These are phyloP conservation scores for Microcebus jonahi DNA, from an alignment of 2,113 vertebrate genomes.

Conservation along the genomic window DNA sequence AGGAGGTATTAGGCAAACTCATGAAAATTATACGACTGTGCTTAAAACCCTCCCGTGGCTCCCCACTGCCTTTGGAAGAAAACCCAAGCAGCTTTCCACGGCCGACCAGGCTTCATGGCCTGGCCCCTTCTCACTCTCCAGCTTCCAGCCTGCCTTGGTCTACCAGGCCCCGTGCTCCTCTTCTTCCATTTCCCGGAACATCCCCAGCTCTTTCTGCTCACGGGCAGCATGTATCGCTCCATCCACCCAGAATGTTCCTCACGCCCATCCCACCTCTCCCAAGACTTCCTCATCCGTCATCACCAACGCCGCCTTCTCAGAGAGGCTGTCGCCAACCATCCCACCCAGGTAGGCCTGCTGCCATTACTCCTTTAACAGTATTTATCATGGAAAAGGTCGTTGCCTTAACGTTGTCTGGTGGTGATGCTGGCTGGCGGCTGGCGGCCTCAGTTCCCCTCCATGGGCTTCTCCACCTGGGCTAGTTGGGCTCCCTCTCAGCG, in stretches of 20 bases:
- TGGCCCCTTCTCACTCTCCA: not conserved
- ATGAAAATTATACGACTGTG: not conserved
- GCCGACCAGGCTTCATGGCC: not conserved
- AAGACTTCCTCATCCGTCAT: not conserved
- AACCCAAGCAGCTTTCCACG: not conserved
- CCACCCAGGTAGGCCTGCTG: accelerated
- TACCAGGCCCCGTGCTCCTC: too few relatives aligned
- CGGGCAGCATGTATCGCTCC: too few relatives aligned
- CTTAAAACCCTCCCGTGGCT: not conserved
- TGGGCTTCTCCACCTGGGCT: accelerated
- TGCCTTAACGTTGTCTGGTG: not conserved
- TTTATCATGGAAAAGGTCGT: not conserved
- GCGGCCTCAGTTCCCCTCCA: accelerated
- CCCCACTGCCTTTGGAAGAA: not conserved
- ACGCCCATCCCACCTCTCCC: accelerated
- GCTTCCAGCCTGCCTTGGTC: not conserved
- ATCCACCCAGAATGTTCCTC: not conserved
- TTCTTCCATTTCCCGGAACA: not conserved
- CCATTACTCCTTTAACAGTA: accelerated
- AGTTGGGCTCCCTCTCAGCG: not conserved
- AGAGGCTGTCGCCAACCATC: not conserved
- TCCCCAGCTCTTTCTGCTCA: not conserved
- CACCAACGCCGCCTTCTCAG: not conserved
- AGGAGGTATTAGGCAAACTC: not conserved
- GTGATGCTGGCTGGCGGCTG: not conserved